These are phyloP conservation scores for Micrasema minimum DNA, from an alignment of 1,140 invertebrate genomes.

Conservation along the genomic window DNA sequence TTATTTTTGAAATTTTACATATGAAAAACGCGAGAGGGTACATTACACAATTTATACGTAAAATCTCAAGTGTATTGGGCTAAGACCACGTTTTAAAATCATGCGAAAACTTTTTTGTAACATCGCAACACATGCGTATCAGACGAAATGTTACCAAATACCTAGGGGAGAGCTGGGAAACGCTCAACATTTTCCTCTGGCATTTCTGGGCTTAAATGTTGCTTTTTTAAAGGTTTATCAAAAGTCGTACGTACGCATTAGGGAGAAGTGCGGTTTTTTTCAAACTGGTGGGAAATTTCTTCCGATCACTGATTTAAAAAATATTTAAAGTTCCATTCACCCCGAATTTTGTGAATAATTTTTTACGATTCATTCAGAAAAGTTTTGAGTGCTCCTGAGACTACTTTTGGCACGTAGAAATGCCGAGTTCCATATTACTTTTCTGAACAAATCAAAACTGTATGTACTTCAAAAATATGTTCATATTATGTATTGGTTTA, in stretches of 20 bases:
- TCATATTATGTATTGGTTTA: too few relatives aligned
- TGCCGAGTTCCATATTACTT: too few relatives aligned
- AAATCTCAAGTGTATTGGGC: neutral
- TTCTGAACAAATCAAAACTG: too few relatives aligned
- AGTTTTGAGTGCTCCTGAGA: too few relatives aligned
- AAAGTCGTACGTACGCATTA: conserved; percentile 41
- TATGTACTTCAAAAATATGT: too few relatives aligned
- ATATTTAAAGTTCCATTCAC: too few relatives aligned
- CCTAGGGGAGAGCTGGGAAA: conserved; percentile 23
- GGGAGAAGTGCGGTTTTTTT: neutral
- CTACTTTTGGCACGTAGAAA: too few relatives aligned
- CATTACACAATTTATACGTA: conserved; percentile 1
- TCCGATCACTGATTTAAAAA: too few relatives aligned
- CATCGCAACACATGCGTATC: conserved; percentile 28
- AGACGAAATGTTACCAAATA: conserved; percentile 19
- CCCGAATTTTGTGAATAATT: too few relatives aligned
- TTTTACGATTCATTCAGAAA: too few relatives aligned
- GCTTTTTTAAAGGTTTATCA: conserved; percentile 43
- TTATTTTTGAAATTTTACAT: neutral
- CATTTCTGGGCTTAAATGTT: conserved; percentile 36
- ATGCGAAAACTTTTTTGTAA: conserved; percentile 16
- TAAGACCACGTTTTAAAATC: conserved; percentile 28
- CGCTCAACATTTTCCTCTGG: conserved; percentile 49
- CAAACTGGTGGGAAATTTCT: too few relatives aligned
- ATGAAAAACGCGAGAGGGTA: neutral